Conservation (phyloP, 2,888 invertebrate genomes). For the Drosophila engyochracea region DNA sequence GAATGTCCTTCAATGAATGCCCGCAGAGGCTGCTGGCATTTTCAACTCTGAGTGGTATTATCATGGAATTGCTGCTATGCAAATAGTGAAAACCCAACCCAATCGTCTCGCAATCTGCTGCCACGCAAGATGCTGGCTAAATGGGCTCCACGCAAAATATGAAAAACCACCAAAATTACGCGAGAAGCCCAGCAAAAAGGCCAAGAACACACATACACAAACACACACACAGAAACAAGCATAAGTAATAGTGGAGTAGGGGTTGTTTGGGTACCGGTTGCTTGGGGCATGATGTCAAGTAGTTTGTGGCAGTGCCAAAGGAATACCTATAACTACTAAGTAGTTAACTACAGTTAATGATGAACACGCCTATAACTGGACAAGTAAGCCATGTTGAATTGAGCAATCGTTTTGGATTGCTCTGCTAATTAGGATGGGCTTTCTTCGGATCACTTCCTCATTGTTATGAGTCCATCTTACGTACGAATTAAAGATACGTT, state of each 20-base stretch:
- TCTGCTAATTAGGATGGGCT: background rate
- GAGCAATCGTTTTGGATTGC: background rate
- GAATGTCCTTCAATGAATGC: conserved; percentile 62
- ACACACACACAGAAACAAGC: background rate
- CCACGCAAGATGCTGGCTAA: conserved; percentile 32
- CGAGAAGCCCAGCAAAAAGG: conserved; percentile 3
- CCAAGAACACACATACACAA: conserved; percentile 1
- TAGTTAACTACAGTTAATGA: conserved; percentile 18
- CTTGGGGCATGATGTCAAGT: conserved; percentile 5
- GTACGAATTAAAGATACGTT: background rate
- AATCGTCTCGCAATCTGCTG: conserved; percentile 19
- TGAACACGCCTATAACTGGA: background rate
- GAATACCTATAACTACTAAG: conserved; percentile 8
- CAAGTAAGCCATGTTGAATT: background rate
- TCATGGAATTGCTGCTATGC: conserved; percentile 75
- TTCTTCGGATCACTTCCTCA: background rate
- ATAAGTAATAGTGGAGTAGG: background rate
- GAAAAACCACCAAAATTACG: conserved; percentile 32
- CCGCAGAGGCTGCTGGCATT: conserved; percentile 34
- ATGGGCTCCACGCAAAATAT: conserved; percentile 7
- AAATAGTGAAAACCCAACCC: conserved; percentile 51
- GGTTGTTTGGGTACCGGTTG: background rate
- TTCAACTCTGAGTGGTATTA: conserved; percentile 46
- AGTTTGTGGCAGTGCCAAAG: conserved; percentile 17
- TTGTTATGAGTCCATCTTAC: background rate